Base-by-base conservation (phyloP, 2,113 vertebrate genomes). In the Macaca mulatta region DNA sequence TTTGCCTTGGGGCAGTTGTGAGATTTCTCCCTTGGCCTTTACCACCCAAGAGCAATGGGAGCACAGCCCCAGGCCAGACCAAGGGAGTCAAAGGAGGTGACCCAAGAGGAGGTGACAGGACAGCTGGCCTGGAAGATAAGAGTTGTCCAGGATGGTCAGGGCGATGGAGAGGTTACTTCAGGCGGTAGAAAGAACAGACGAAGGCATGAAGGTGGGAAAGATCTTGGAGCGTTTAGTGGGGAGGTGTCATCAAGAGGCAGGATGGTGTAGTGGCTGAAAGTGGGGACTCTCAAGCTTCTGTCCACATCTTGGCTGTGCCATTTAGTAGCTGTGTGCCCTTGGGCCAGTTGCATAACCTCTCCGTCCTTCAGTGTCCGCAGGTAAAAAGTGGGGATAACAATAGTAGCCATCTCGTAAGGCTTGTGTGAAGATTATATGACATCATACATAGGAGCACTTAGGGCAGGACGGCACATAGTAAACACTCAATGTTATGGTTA, bases 241-340 rank as follows among this genome's bases (percentile, higher is more conserved):
- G 17, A 27, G 11, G 50, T 8, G 14, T 14, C 3, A 0, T 0
- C 14, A 55, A 69, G 57, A 75, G 55, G 35, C 18, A 9, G 25
- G 32, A 5, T 3, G 52, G 55, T 0, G 6, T 11, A 4, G 52
- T 35, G 40, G 43, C 50, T 35, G 0, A 48, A 72, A 59, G 45
- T 5, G 7, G 14, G 43, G 27, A 11, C 52, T 79, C 40, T 35
- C 6, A 0, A n/a, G 80, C 57, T 45, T 23, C 64, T 4, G 38
- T 16, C 78, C 64, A 5, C 4, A 8, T n/a, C 86, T 67, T 57
- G 75, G 43, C 77, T 55, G 64, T 74, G 59, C 74, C 59, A n/a
- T 1, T 3, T 17, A 5, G n/a, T 57, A n/a, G 61, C 52, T 38
- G 35, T 78, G 81, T 40, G 55, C 50, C 30, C 84, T 85, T 40